Conservation (phyloP, 2,888 invertebrate genomes). For the Papilio protenor region DNA sequence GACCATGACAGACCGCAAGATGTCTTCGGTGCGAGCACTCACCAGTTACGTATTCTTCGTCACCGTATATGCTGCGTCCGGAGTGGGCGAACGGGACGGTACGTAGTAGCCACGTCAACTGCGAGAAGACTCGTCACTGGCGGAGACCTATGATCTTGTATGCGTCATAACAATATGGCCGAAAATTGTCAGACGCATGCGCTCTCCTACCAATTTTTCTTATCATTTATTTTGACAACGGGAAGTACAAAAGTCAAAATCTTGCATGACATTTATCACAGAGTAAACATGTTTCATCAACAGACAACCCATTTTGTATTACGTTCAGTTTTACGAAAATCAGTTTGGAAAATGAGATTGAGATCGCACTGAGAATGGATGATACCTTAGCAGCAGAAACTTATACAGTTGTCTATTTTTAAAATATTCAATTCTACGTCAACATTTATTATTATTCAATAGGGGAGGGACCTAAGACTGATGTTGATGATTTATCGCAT, state of each 20-base stretch:
- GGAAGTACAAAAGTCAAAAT: slow-evolving; percentile 50
- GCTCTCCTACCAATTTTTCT: slow-evolving; percentile 53
- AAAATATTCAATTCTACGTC: too few species aligned
- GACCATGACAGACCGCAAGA: slow-evolving; percentile 83
- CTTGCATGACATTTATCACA: slow-evolving; percentile 37
- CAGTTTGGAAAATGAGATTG: too few species aligned
- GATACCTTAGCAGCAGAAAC: too few species aligned
- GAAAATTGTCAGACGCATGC: slow-evolving; percentile 82
- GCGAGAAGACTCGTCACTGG: slow-evolving; percentile 94
- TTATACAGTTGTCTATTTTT: too few species aligned
- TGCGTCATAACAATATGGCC: slow-evolving; percentile 91
- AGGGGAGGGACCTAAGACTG: too few species aligned
- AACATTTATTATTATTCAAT: too few species aligned
- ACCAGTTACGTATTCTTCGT: slow-evolving; percentile 98
- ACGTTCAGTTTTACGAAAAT: background rate
- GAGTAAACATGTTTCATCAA: background rate
- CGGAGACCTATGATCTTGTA: slow-evolving; percentile 89
- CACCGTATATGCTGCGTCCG: slow-evolving; percentile 96
- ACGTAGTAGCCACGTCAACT: slow-evolving; percentile 97
- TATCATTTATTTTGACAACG: slow-evolving; percentile 50
- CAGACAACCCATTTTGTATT: background rate
- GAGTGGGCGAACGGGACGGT: slow-evolving; percentile 96
- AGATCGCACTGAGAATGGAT: too few species aligned
- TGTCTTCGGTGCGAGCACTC: slow-evolving; percentile 87
- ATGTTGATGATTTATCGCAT: too few species aligned